phyloP scores from a whole-genome alignment of 1,140 invertebrate genomes.

The Drosophila punjabiensis region DNA sequence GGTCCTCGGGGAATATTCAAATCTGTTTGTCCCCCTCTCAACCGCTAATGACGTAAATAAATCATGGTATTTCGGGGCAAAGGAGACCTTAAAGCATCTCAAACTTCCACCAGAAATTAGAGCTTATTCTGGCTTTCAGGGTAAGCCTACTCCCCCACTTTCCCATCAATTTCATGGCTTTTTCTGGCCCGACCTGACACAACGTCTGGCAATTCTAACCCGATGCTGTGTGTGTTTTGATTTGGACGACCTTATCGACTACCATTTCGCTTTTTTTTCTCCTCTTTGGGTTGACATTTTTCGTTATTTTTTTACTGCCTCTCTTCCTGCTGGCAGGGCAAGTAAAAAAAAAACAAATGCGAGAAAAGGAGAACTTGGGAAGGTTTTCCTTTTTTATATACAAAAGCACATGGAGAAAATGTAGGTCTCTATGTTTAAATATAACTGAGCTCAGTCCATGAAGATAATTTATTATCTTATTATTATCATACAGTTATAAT shows the following conservation, averaged over 20 bases:
- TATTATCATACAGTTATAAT: neutral
- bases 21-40: constrained; percentile 1
- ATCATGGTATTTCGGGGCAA: constrained; percentile 28
- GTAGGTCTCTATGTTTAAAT: too few species aligned
- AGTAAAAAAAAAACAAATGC: constrained; percentile 16
- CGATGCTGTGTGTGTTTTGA: constrained; percentile 66
- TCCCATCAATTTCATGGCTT: neutral
- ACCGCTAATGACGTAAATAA: constrained; percentile 42
- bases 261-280: constrained; percentile 45
- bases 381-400: neutral
- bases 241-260: constrained; percentile 74
- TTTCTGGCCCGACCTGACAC: constrained; percentile 7
- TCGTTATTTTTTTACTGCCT: constrained; percentile 27
- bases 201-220: constrained; percentile 34
- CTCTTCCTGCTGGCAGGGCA: constrained; percentile 9
- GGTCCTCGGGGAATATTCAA: constrained; percentile 16
- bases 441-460: neutral
- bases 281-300: constrained; percentile 57
- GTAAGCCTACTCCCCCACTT: constrained; percentile 2
- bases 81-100: neutral
- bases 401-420: constrained; percentile 5
- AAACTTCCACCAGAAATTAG: constrained; percentile 20
- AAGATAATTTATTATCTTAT: neutral
- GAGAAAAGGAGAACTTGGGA: constrained; percentile 3
- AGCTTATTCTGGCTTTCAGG: constrained; percentile 28